Evolutionary conservation across 1,140 invertebrate species (phyloP).

Genomic region (Agrypnia vestita): DNA sequence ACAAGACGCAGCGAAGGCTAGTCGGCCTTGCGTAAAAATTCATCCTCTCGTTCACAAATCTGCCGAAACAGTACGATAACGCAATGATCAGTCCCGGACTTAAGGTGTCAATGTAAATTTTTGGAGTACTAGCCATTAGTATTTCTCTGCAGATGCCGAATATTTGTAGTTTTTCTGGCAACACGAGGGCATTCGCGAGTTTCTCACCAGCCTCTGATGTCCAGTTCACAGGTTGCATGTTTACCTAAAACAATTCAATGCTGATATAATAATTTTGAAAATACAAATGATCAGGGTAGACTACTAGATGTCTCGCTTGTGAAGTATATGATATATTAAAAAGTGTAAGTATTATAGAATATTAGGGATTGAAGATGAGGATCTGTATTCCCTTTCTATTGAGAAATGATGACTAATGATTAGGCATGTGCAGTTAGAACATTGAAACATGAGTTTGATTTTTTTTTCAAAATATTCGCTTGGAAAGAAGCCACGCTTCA

Average conservation of each 20-base stretch:
- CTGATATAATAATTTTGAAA: background rate
- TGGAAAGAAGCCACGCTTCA: too few relatives aligned
- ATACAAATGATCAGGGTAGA: background rate
- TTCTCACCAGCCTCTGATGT: slow-evolving; percentile 74
- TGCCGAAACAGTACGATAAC: slow-evolving; percentile 70
- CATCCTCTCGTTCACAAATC: slow-evolving; percentile 71
- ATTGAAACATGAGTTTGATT: too few relatives aligned
- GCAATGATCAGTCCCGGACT: slow-evolving; percentile 70
- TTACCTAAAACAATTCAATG: slow-evolving; percentile 67
- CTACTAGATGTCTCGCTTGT: too few relatives aligned
- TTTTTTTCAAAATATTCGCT: too few relatives aligned
- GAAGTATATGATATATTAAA: background rate
- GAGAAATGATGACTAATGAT: too few relatives aligned
- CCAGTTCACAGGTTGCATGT: slow-evolving; percentile 76
- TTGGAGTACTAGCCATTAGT: slow-evolving; percentile 73
- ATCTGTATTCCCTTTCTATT: too few relatives aligned
- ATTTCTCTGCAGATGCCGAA: slow-evolving; percentile 86
- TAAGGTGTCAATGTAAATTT: slow-evolving; percentile 72
- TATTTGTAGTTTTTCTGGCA: slow-evolving; percentile 83
- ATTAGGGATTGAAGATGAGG: too few relatives aligned
- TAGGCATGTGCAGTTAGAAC: too few relatives aligned
- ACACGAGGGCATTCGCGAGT: slow-evolving; percentile 77
- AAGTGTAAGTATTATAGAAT: background rate
- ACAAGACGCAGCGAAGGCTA: slow-evolving; percentile 72
- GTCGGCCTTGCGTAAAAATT: slow-evolving; percentile 74